Base-by-base conservation (phyloP, 2,888 invertebrate species). In the Lordiphosa fenestrarum region DNA sequence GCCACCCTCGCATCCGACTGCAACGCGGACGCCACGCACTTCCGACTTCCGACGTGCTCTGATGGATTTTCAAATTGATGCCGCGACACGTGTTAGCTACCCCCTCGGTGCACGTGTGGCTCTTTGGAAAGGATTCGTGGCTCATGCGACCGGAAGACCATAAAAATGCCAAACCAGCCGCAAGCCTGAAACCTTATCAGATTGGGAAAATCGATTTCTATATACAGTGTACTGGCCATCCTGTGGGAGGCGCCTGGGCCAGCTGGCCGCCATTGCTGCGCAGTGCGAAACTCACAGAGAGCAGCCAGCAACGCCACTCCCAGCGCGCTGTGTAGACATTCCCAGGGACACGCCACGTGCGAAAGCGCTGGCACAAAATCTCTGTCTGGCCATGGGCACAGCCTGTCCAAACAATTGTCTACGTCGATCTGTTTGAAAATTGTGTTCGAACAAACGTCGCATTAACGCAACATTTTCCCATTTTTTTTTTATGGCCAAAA, bases 371-470 rank as follows among this genome's bases (percentile, higher is more conserved):
- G 25, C 49, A 49, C 25, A 15, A 12, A 12, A 23, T 50, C 15
- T 38, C 23, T 41, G 6, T 30, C 30, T 35, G 12, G 25, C 36
- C 35, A 21, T 40, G 37, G 63, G 58, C 65, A 64, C 57, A 54
- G 68, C 53, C 65, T 78, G 82, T 78, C 82, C 66, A 77, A 78
- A 80, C 82, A 73, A 82, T 82, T 75, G 80, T 68, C 73, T 58
- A 72, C 71, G 77, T 82, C 80, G 80, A 80, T 80, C 80, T 73
- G 65, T 82, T 81, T 78, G 78, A 71, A 81, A 78, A 70, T 76
- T 71, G 80, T 80, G 82, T 80, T 78, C 66, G 75, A 81, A 73
- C 80, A 78, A 82, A 80, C 80, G 71, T 82, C 76, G 80, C 80
- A 80, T 80, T 78, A 82, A 80, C 83, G 73, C 83, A 80, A 82